These are phyloP conservation scores for Tetraodon nigroviridis DNA, from an alignment of 2,113 vertebrate species.

Conservation along the genomic window DNA sequence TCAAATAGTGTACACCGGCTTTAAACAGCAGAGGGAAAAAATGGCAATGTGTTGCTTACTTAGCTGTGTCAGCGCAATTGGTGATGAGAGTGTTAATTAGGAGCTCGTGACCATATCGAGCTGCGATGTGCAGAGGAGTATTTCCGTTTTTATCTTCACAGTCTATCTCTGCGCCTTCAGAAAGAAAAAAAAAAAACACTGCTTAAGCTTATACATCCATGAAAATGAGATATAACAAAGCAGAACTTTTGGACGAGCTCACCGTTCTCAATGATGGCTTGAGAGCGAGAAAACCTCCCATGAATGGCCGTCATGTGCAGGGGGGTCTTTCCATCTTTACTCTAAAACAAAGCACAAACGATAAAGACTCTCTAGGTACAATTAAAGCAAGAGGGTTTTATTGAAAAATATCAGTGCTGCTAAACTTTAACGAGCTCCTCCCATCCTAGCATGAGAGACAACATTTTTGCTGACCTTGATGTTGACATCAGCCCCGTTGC, in stretches of 20 bases:
- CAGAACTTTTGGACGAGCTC: constrained; percentile 43
- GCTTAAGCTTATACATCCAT: neutral
- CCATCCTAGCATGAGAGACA: neutral
- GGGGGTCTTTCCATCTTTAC: constrained; percentile 98
- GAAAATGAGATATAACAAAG: neutral
- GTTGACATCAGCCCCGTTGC: constrained; percentile 93
- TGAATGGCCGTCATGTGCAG: constrained; percentile 98
- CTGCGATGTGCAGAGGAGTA: constrained; percentile 95
- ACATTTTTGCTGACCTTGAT: constrained; percentile 79
- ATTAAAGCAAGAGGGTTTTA: neutral
- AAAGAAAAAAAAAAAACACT: neutral
- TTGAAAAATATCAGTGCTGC: neutral
- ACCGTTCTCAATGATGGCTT: constrained; percentile 98
- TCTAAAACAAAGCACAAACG: constrained; percentile 71
- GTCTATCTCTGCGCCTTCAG: constrained; percentile 91
- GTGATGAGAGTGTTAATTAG: constrained; percentile 97
- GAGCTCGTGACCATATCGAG: constrained; percentile 95
- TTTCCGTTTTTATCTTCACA: constrained; percentile 98
- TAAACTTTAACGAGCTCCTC: too few relatives aligned
- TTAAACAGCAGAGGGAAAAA: constrained; percentile 9
- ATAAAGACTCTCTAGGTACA: neutral
- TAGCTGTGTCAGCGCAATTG: constrained; percentile 92
- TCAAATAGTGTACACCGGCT: neutral
- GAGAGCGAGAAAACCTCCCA: constrained; percentile 96
- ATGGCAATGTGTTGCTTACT: constrained; percentile 76